phyloP scores from a whole-genome alignment of 2,888 invertebrate genomes.

The Philaethria dido region DNA sequence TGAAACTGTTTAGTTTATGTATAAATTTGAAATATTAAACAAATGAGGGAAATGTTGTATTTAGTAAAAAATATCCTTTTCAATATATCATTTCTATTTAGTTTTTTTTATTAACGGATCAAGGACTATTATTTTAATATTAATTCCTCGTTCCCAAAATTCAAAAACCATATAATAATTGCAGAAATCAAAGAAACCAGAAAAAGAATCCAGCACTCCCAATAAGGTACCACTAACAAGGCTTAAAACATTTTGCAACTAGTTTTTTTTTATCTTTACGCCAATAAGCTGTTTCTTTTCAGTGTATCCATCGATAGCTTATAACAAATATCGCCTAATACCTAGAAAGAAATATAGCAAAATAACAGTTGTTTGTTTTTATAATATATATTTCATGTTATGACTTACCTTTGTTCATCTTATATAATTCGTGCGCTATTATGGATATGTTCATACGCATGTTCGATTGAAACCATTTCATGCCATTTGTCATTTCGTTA shows the following conservation, averaged over 20 bases:
- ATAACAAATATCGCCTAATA: conserved; percentile 4
- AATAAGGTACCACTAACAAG: conserved; percentile 86
- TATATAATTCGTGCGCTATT: conserved; percentile 15
- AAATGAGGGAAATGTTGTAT: no score
- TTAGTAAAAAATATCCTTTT: no score
- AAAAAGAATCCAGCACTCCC: conserved; percentile 87
- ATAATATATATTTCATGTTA: conserved; percentile 44
- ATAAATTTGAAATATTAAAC: no score
- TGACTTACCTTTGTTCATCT: conserved; percentile 37
- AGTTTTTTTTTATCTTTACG: conserved; percentile 48
- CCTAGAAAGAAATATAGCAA: conserved; percentile 20
- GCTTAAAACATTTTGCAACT: conserved; percentile 48
- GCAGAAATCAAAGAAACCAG: conserved; percentile 92
- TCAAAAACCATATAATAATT: conserved; percentile 59
- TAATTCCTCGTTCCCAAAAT: conserved; percentile 8
- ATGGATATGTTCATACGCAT: conserved; percentile 13
- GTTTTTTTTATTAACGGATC: no score
- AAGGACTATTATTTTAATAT: not conserved
- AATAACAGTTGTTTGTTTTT: conserved; percentile 25
- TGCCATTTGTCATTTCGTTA: conserved; percentile 14
- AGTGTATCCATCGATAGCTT: conserved; percentile 42
- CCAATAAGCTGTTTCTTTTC: conserved; percentile 41
- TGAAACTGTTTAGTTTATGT: no score
- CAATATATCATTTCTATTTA: no score
- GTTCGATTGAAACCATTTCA: conserved; percentile 27